Evolutionary conservation across 2,797 vertebrate species (phyloP), one percentile per base, ranked within the genome.

Genomic region (Clarias pachynema): DNA sequence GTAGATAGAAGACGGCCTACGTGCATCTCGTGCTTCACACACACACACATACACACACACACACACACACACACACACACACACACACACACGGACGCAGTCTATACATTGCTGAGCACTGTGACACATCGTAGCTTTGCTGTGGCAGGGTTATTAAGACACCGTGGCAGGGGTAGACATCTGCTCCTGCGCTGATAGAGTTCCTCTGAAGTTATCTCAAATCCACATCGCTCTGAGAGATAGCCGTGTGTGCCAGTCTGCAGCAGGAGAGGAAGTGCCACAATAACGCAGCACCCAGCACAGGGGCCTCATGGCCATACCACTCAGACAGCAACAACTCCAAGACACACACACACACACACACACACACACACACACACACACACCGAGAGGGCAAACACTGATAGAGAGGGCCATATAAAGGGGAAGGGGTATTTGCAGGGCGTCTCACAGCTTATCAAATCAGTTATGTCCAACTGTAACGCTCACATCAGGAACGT

Each of bases 181-280:
- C 95, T 97, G 96, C 93, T 95, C 93, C 95, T 91, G 94, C 94
- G 92, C 93, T 95, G 94, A 96, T 94, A 95, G 91, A 91, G 94
- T 90, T 91, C 91, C 92, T 90, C 93, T 90, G 96, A 96, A 96
- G 93, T 87, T 91, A 96, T 96, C 96, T 95, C 87, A 87, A 90
- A 91, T 86, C 88, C 85, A 91, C 93, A 92, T 95, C 94, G 95
- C 93, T 92, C 91, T 0, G 90, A 94, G 93, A 95, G 95, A 96
- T 95, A 96, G 95, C 22, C 94, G 94, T 93, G 60, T 56, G 90
- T 92, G 20, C 87, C 91, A 68, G 85, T 88, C 89, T 92, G 92
- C 92, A 86, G 87, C 0, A 16, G 78, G 88, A 82, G 90, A 95
- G 95, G 95, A 96, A 96, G 94, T 91, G 90, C 91, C 93, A 92